Conservation (phyloP, 2,888 invertebrate species). For the Carpatolechia fugitivella region DNA sequence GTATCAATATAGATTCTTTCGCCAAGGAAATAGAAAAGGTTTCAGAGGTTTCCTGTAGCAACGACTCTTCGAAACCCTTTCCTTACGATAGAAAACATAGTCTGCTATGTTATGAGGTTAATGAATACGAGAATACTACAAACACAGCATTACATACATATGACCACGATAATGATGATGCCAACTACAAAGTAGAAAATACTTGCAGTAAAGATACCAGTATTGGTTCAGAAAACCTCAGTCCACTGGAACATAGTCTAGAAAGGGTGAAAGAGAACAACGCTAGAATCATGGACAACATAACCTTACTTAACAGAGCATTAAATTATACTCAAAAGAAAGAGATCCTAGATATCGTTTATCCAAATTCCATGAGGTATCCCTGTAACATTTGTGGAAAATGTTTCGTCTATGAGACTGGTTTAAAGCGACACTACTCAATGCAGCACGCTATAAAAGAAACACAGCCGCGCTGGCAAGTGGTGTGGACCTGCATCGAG, state of each 20-base stretch:
- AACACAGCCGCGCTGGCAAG: constrained; percentile 62
- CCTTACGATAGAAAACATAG: not conserved
- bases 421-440: constrained; percentile 60
- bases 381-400: constrained; percentile 69
- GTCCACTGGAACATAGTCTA: constrained; percentile 63
- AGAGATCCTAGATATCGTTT: constrained; percentile 56
- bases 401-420: constrained; percentile 70
- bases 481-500: constrained; percentile 71
- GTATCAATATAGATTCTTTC: constrained; percentile 58
- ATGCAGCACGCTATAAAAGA: constrained; percentile 56
- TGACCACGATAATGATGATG: not conserved
- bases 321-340: constrained; percentile 68
- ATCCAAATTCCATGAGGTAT: constrained; percentile 54
- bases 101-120: constrained; percentile 6
- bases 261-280: constrained; percentile 72
- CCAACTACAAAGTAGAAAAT: not conserved
- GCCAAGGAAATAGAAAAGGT: constrained; percentile 44
- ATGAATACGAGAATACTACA: not conserved
- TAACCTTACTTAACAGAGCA: constrained; percentile 66
- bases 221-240: constrained; percentile 26
- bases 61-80: not conserved
- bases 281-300: constrained; percentile 72
- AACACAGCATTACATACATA: not conserved
- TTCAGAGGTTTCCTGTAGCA: constrained; percentile 15
- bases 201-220: not conserved